phyloP scores from a whole-genome alignment of 2,113 vertebrate species.

The Australoheros scitulus region DNA sequence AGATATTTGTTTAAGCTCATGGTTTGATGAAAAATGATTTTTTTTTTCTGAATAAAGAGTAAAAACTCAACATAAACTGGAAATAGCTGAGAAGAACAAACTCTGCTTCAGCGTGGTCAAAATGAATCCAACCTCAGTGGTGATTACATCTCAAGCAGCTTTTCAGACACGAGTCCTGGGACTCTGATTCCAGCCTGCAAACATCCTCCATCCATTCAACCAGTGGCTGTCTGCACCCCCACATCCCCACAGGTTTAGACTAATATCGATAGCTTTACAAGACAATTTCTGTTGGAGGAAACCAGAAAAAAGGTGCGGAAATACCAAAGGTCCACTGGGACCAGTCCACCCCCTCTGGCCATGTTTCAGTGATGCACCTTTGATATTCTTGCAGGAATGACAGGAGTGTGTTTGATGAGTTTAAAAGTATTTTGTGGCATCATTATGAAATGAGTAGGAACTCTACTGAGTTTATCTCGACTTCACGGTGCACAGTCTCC shows the following conservation, averaged over 20 bases:
- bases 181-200: not conserved
- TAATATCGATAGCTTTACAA: constrained; percentile 64
- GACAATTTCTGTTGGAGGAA: constrained; percentile 71
- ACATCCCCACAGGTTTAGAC: not conserved
- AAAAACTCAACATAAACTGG: not conserved
- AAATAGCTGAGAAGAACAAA: no score
- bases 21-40: not conserved
- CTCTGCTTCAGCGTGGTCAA: fast-evolving
- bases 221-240: not conserved
- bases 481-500: fast-evolving
- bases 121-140: fast-evolving
- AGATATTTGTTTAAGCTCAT: not conserved
- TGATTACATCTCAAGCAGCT: not conserved
- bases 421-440: not conserved
- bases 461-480: not conserved
- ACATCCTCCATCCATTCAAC: not conserved
- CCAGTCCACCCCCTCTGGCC: constrained; percentile 14
- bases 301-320: constrained; percentile 79
- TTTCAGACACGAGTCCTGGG: not conserved
- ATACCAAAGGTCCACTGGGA: constrained; percentile 76
- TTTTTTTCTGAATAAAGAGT: not conserved
- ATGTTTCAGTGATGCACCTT: not conserved
- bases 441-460: not conserved
- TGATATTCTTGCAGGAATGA: not conserved
- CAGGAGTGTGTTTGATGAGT: not conserved